These are phyloP conservation scores for Drosophila acutilabella DNA, from an alignment of 2,888 invertebrate genomes.

Conservation along the genomic window DNA sequence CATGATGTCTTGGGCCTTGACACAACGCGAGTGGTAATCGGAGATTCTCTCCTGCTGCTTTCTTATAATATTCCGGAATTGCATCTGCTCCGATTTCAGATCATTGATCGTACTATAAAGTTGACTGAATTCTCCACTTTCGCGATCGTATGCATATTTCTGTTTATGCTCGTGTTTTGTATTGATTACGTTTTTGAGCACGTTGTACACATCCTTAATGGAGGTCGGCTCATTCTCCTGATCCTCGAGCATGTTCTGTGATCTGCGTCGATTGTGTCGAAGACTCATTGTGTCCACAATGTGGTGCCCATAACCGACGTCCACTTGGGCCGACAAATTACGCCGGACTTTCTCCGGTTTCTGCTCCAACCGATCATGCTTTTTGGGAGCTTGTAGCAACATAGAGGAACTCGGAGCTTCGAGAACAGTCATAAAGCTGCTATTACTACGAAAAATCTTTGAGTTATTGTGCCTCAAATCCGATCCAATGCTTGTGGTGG, in stretches of 20 bases:
- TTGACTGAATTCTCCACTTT: conserved; percentile 49
- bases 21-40: conserved; percentile 81
- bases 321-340: conserved; percentile 34
- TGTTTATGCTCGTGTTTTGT: conserved; percentile 55
- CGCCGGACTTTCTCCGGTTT: conserved; percentile 26
- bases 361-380: not conserved
- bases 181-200: conserved; percentile 72
- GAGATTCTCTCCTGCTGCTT: conserved; percentile 81
- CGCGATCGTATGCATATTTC: conserved; percentile 24
- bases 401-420: conserved; percentile 48
- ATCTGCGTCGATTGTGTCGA: conserved; percentile 21
- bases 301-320: conserved; percentile 21
- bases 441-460: conserved; percentile 63
- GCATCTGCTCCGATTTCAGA: conserved; percentile 79
- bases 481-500: conserved; percentile 61
- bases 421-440: conserved; percentile 68
- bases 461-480: conserved; percentile 65
- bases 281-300: conserved; percentile 28
- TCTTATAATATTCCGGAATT: conserved; percentile 81
- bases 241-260: conserved; percentile 29
- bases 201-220: conserved; percentile 68
- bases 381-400: conserved; percentile 21
- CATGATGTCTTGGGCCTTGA: conserved; percentile 83
- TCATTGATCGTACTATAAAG: conserved; percentile 71
- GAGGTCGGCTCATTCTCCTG: conserved; percentile 41